phyloP scores from a whole-genome alignment of 1,140 invertebrate species.

The Lepidurus arcticus region DNA sequence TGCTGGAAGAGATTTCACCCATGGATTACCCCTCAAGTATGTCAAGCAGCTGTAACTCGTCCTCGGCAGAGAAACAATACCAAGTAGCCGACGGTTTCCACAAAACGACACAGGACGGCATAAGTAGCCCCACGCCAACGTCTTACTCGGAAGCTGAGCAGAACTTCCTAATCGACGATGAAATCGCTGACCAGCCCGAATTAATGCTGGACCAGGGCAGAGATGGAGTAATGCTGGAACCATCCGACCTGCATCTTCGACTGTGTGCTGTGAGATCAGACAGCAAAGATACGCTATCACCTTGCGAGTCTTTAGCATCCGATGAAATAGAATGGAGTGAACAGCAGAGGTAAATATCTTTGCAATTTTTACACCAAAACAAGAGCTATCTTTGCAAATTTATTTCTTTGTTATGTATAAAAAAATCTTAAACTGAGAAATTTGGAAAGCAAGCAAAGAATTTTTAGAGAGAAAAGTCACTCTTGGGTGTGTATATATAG shows the following conservation, averaged over 20 bases:
- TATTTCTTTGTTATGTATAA: too few relatives aligned
- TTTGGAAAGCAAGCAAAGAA: too few relatives aligned
- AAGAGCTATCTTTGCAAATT: too few relatives aligned
- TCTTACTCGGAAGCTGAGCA: background rate
- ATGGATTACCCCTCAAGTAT: background rate
- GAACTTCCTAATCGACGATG: background rate
- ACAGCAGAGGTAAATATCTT: background rate
- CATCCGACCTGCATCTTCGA: background rate
- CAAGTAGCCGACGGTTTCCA: background rate
- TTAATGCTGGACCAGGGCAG: background rate
- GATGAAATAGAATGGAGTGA: constrained; percentile 14
- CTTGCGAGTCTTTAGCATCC: background rate
- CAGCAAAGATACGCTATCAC: background rate
- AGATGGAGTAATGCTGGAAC: background rate
- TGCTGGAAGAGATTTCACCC: constrained; percentile 6
- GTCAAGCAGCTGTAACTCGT: constrained; percentile 2
- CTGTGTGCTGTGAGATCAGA: constrained; percentile 1
- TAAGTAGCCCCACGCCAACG: background rate
- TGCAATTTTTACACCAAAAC: background rate
- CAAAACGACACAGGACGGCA: background rate
- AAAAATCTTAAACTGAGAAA: too few relatives aligned
- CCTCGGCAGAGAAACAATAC: background rate
- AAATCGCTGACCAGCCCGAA: constrained; percentile 6
- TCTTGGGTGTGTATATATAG: too few relatives aligned
- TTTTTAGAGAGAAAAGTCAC: too few relatives aligned